Percentiles rank a stretch among this genome's conserved stretches.
These are phyloP conservation scores for Anastrepha ludens DNA, from an alignment of 1,140 invertebrate genomes.

Conservation along the genomic window DNA sequence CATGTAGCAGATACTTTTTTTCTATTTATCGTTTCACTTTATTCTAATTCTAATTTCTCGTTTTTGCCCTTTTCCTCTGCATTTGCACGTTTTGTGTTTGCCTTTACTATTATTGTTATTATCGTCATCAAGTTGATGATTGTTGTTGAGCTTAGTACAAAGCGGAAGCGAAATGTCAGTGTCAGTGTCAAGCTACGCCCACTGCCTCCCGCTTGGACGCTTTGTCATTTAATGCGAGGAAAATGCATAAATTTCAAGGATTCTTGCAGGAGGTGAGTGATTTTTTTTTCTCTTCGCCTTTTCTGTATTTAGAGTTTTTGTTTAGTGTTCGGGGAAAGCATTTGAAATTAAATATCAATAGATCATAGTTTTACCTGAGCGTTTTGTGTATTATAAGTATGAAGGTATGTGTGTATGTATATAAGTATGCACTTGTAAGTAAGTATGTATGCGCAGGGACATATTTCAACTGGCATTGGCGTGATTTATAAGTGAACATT, in stretches of 20 bases:
- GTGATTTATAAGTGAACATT: no score
- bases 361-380: background rate
- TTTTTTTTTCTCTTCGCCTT: background rate
- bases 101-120: conserved; percentile 50
- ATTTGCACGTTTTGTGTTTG: background rate
- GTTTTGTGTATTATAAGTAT: background rate
- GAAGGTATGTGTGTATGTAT: background rate
- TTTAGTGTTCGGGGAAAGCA: background rate
- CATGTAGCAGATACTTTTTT: background rate
- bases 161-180: conserved; percentile 51
- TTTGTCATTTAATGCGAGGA: background rate
- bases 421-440: background rate
- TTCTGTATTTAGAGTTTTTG: background rate
- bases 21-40: background rate
- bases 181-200: conserved; percentile 37
- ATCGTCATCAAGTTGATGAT: conserved; percentile 47
- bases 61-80: background rate
- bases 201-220: background rate
- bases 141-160: conserved; percentile 38
- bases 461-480: no score
- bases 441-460: background rate
- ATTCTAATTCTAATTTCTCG: background rate
- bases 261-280: background rate
- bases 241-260: conserved; percentile 30
- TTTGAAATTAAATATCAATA: conserved; percentile 29